Conservation (phyloP, 2,797 vertebrate species). For the Gallinago stenura region DNA sequence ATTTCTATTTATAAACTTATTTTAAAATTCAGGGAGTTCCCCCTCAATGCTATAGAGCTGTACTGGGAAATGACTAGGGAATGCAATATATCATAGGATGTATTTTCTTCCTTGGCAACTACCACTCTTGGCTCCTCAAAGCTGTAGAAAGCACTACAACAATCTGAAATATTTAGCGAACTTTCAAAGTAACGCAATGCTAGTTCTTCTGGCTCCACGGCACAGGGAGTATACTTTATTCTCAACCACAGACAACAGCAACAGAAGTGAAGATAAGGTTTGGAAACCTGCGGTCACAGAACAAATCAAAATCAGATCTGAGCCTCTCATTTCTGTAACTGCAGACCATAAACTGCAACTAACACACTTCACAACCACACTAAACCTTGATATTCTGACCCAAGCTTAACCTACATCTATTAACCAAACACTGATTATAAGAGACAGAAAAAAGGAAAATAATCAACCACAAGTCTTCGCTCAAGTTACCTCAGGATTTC, state of each 20-base stretch:
- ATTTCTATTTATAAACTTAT: neutral
- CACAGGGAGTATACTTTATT: neutral
- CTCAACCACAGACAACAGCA: neutral
- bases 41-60: neutral
- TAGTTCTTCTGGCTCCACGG: neutral
- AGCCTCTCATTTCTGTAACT: neutral
- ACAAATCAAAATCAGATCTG: neutral
- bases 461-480: neutral
- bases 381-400: neutral
- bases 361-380: neutral
- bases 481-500: neutral
- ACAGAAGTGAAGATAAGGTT: neutral
- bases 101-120: neutral
- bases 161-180: neutral
- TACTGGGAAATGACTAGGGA: neutral
- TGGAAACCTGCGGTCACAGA: neutral
- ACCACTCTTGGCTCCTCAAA: neutral
- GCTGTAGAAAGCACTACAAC: neutral
- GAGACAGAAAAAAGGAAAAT: neutral
- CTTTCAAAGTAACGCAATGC: neutral
- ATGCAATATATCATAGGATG: neutral
- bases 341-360: neutral
- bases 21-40: neutral
- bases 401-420: neutral
- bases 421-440: neutral